Conservation (phyloP, 2,113 vertebrate genomes). For the Cyprinodon tularosa region DNA sequence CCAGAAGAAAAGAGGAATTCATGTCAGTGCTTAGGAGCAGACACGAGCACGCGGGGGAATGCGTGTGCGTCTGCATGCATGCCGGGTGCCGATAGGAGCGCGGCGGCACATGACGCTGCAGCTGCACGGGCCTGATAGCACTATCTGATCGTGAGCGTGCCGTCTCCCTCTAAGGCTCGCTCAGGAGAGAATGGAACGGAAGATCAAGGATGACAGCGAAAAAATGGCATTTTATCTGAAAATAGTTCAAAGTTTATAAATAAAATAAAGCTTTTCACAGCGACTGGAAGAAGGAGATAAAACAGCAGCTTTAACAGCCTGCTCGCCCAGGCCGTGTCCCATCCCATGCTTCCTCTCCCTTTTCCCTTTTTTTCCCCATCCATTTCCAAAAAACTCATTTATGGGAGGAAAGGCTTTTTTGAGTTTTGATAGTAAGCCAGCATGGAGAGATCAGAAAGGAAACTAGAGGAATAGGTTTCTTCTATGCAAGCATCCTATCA, state of each 20-base stretch:
- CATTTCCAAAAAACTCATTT: constrained; percentile 55
- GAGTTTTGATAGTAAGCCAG: constrained; percentile 75
- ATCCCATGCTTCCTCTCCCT: constrained; percentile 53
- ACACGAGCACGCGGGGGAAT: constrained; percentile 43
- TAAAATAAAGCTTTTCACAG: constrained; percentile 85
- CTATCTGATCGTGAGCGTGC: constrained; percentile 84
- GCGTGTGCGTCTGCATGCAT: constrained; percentile 53
- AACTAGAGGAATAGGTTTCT: constrained; percentile 54
- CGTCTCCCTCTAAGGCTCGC: constrained; percentile 82
- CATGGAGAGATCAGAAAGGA: constrained; percentile 70
- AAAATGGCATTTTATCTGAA: constrained; percentile 87
- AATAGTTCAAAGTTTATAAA: constrained; percentile 89
- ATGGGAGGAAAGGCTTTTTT: constrained; percentile 69
- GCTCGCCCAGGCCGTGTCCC: constrained; percentile 65
- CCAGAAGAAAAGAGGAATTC: constrained; percentile 76
- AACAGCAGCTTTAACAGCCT: constrained; percentile 73
- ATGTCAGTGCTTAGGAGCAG: constrained; percentile 69
- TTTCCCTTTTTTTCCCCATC: constrained; percentile 14
- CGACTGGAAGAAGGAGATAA: constrained; percentile 84
- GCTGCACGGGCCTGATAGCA: constrained; percentile 83
- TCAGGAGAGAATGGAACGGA: constrained; percentile 86
- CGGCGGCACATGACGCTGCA: constrained; percentile 75
- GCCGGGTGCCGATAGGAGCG: constrained; percentile 71
- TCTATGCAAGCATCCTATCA: constrained; percentile 26
- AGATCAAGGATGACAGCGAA: constrained; percentile 87